Base-by-base conservation (phyloP, 2,113 vertebrate species). In the Malurus elegans region DNA sequence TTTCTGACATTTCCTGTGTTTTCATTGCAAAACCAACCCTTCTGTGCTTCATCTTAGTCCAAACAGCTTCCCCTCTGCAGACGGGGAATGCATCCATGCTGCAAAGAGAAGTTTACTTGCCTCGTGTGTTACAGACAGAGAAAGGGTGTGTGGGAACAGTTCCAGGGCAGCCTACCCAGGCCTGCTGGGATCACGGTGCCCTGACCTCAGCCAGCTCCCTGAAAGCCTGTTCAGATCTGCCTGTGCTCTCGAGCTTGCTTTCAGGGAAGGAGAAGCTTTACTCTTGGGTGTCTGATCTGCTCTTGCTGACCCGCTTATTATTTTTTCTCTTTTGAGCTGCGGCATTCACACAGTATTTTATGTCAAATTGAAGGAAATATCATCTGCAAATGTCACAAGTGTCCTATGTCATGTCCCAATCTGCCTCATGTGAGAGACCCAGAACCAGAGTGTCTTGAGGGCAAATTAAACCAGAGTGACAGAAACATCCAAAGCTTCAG, bases 111-210 rank as follows among this genome's bases (percentile, higher is more conserved):
- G 29, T 67, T 87, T 56, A 31, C 15, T 12, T 64, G 45, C 17
- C 31, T 79, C 28, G 26, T 9, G 2, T 79, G 81, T 61, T 75
- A 64, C 1, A 50, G 42, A 61, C 72, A 71, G 24, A 89, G 21
- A 42, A 81, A 60, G 6, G 0, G 0, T 24, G 24, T 2, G 0
- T 18, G 9, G 15, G 23, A 67, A 88, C n/a, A 72, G 20, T 45
- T 76, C 76, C 44, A 61, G 15, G 12, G 24, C 12, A 56, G n/a
- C 16, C 24, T 47, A 23, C 19, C 21, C 15, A 90, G 75, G 18
- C 11, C 31, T 51, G 12, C n/a, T 48, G 57, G 85, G 36, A 75
- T 25, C 20, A 67, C n/a, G 1, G 14, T n/a, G 12, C 14, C 20
- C 29, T 80, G 40, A 79, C 31, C 15, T 67, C 62, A 90, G 31